Evolutionary conservation across 1,140 invertebrate genomes (phyloP).

Genomic region (Drosophila bipectinata): DNA sequence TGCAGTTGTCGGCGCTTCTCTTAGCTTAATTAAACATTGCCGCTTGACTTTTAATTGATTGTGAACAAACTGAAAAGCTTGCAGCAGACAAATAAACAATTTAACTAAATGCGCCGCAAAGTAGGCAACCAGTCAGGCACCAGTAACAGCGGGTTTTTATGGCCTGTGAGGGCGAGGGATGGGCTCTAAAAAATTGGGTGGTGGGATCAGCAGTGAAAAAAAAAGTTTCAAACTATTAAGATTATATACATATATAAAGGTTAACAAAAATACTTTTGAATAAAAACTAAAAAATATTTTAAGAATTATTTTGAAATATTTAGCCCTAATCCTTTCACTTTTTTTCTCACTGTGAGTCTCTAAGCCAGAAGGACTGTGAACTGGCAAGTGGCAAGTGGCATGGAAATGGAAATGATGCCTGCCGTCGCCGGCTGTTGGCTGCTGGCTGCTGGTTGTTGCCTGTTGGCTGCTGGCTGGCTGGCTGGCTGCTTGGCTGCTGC

Average conservation of each 20-base stretch:
- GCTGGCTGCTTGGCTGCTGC: conserved; percentile 6
- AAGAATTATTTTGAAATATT: no score
- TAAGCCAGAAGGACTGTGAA: conserved; percentile 39
- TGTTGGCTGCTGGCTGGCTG: not conserved
- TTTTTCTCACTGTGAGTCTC: conserved; percentile 9
- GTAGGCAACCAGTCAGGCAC: conserved; percentile 58
- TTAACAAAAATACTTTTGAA: no score
- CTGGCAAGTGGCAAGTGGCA: conserved; percentile 55
- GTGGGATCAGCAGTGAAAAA: not conserved
- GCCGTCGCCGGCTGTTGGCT: conserved; percentile 28
- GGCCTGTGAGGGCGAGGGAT: conserved; percentile 21
- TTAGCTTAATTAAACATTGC: conserved; percentile 83
- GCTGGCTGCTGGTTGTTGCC: not conserved
- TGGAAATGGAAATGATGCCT: conserved; percentile 72
- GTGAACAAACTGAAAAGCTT: conserved; percentile 73
- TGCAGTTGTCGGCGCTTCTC: conserved; percentile 54
- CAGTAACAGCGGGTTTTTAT: conserved; percentile 44
- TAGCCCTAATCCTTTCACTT: not conserved
- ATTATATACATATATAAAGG: no score
- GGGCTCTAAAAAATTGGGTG: not conserved
- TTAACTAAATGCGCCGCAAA: conserved; percentile 81
- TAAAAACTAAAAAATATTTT: not conserved
- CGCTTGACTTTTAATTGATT: conserved; percentile 79
- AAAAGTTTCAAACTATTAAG: not conserved
- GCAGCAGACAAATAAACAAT: conserved; percentile 74